phyloP scores from a whole-genome alignment of 1,140 invertebrate species.

The Neoseiulus cucumeris region DNA sequence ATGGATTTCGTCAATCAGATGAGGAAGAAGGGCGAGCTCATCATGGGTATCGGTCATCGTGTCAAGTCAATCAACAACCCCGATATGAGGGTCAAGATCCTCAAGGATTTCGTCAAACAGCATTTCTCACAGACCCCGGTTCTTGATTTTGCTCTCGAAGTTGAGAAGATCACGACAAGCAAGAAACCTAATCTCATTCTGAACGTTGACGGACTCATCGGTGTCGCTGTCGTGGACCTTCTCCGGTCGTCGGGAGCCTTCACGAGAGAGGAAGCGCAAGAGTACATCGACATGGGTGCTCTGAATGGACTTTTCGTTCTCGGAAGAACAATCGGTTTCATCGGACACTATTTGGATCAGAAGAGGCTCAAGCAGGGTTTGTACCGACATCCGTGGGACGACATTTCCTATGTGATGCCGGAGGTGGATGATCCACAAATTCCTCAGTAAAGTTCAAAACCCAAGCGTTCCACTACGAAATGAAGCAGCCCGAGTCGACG shows the following conservation, averaged over 20 bases:
- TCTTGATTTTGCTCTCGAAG: constrained; percentile 82
- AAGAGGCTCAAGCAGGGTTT: constrained; percentile 94
- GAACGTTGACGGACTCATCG: constrained; percentile 96
- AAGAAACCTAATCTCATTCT: constrained; percentile 99
- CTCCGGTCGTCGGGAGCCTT: constrained; percentile 76
- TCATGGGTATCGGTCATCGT: constrained; percentile 96
- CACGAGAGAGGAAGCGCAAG: constrained; percentile 86
- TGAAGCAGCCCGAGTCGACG: no score
- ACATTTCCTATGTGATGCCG: constrained; percentile 92
- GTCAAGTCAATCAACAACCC: constrained; percentile 99
- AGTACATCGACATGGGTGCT: constrained; percentile 91
- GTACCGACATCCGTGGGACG: constrained; percentile 98
- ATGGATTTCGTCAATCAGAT: constrained; percentile 98
- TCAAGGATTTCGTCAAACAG: constrained; percentile 85
- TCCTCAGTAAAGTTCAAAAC: background rate
- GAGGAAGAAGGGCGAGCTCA: constrained; percentile 85
- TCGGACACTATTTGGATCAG: constrained; percentile 97
- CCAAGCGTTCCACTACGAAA: no score
- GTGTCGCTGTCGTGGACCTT: constrained; percentile 89
- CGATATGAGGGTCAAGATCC: constrained; percentile 83
- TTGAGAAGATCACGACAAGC: constrained; percentile 95
- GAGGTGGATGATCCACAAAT: constrained; percentile 29
- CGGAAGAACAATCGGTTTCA: constrained; percentile 93
- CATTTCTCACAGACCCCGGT: constrained; percentile 81
- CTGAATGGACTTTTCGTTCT: constrained; percentile 97